Conservation (phyloP, 2,113 vertebrate genomes). For the Ophthalmolycus amberensis region DNA sequence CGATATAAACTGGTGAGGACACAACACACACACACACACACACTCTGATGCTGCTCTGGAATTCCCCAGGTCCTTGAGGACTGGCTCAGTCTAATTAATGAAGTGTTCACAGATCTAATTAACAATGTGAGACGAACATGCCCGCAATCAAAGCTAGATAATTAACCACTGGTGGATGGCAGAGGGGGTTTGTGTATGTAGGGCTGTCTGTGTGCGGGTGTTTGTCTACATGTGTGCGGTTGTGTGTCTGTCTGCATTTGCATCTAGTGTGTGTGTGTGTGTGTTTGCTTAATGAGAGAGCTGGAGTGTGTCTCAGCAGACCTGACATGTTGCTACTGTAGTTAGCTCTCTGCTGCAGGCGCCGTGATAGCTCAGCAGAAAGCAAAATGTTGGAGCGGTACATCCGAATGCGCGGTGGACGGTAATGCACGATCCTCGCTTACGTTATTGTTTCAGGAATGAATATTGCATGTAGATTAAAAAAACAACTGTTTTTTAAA, state of each 20-base stretch:
- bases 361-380: constrained; percentile 67
- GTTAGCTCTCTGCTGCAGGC: constrained; percentile 73
- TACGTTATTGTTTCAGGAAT: neutral
- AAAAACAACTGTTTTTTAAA: neutral
- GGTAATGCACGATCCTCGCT: neutral
- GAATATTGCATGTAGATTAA: neutral
- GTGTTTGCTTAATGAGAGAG: constrained; percentile 68
- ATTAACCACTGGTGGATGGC: constrained; percentile 75
- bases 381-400: constrained; percentile 16
- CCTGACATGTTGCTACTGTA: constrained; percentile 73
- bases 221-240: constrained; percentile 28
- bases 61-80: constrained; percentile 71
- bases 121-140: constrained; percentile 81
- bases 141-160: constrained; percentile 80
- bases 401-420: constrained; percentile 32
- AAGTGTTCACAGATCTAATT: constrained; percentile 82
- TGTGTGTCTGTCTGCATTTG: constrained; percentile 25
- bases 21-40: constrained; percentile 30
- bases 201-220: constrained; percentile 12
- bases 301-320: constrained; percentile 68
- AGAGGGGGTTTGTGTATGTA: constrained; percentile 30
- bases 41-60: constrained; percentile 34
- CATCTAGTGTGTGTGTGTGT: constrained; percentile 21
- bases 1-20: constrained; percentile 94
- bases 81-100: constrained; percentile 78